A percentile compares a stretch with the other conserved stretches of the same genome.
phyloP scores from a whole-genome alignment of 2,113 vertebrate genomes.

The Sander lucioperca region DNA sequence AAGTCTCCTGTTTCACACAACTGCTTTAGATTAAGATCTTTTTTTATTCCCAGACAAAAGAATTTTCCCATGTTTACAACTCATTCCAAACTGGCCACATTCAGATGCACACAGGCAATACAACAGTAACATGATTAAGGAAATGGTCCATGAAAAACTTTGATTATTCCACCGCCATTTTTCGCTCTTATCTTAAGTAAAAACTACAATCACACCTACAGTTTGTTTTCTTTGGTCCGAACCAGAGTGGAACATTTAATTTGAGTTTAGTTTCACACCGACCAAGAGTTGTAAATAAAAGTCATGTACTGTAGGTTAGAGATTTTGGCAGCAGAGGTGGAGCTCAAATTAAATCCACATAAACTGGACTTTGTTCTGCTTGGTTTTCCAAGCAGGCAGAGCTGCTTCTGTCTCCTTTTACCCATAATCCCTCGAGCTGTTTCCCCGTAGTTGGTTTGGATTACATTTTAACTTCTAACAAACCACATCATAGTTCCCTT shows the following conservation, averaged over 20 bases:
- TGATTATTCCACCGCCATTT: slow-evolving; percentile 53
- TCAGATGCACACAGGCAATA: slow-evolving; percentile 29
- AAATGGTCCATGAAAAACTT: slow-evolving; percentile 64
- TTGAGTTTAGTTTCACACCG: slow-evolving; percentile 60
- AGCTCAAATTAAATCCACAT: slow-evolving; percentile 52
- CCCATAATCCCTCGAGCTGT: slow-evolving; percentile 49
- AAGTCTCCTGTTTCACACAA: slow-evolving; percentile 54
- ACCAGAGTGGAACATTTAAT: slow-evolving; percentile 65
- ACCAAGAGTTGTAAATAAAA: slow-evolving; percentile 64
- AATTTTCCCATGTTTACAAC: slow-evolving; percentile 70
- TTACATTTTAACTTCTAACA: slow-evolving; percentile 58
- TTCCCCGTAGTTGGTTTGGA: slow-evolving; percentile 51
- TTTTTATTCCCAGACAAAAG: slow-evolving; percentile 50
- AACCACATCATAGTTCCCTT: slow-evolving; percentile 46
- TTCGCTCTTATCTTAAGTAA: slow-evolving; percentile 61
- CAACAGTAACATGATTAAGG: slow-evolving; percentile 58
- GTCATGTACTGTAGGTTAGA: slow-evolving; percentile 34
- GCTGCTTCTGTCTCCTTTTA: slow-evolving; percentile 37
- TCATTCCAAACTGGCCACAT: slow-evolving; percentile 26
- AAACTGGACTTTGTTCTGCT: slow-evolving; percentile 41
- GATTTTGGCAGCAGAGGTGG: slow-evolving; percentile 56
- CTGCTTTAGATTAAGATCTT: slow-evolving; percentile 60
- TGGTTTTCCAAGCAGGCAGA: slow-evolving; percentile 31
- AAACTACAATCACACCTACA: slow-evolving; percentile 69
- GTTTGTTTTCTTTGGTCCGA: slow-evolving; percentile 73